Evolutionary conservation across 2,888 invertebrate genomes (phyloP), one percentile per base, ranked within the genome.

Genomic region (Baccha elongata): DNA sequence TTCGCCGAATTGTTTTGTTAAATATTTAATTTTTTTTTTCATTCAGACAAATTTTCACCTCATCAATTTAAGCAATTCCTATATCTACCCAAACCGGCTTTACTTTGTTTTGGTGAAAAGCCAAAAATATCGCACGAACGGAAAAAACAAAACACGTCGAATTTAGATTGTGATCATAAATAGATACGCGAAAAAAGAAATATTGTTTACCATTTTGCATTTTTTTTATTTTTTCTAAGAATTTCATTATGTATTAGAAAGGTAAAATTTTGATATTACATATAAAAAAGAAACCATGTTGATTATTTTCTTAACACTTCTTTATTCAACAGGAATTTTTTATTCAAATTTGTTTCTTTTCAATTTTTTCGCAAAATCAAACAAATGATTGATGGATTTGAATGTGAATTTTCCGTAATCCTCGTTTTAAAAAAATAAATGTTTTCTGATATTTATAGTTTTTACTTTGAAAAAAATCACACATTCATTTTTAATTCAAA

Each of bases 11-110:
- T 53, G 32, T 32, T 53, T 32, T 53, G 53, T 11, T 53, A 10
- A 11, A 35, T 40, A 40, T 40, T 40, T 11, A 10, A 29, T 53
- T 35, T 32, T 42, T 13, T 48, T 42, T 74, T 58, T 26, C 67
- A 74, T 67, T 67, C 42, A 67, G 21, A 58, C 37, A 78, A 40
- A 78, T 78, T 62, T 72, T 52, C 72, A 72, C 65, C 78, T 67
- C 65, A 78, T 78, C 67, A 60, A 78, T 78, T 65, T 10, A n/a
- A 52, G 21, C 50, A 58, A 32, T 50, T 13, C 15, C 13, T 55
- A 32, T 7, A n/a, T n/a, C n/a, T n/a, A 32, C 42, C 26, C 26
- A 42, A 44, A 52, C 35, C 32, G 58, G 65, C 35, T 60, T 42
- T 65, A 48, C 32, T 50, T 48, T 65, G 42, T 35, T 67, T 53